Base-by-base conservation (phyloP, 1,140 invertebrate species). In the Pogonus chalceus region DNA sequence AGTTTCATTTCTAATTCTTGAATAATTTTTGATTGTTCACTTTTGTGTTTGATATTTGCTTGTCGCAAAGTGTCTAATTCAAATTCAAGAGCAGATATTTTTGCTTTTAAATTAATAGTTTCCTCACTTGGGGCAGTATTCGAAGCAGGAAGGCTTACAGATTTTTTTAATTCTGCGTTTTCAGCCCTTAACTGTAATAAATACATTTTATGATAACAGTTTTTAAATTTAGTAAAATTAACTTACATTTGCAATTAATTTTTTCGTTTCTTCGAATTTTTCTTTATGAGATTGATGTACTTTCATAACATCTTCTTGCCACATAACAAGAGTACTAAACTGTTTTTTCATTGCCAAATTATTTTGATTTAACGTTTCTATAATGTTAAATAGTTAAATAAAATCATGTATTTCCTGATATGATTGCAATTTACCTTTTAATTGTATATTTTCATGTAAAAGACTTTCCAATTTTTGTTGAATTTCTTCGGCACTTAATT, bases 331-430 rank as follows among this genome's bases (percentile, higher is more conserved):
- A 2, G 63, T 68, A 35, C 62, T 68, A 35, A 76, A 72, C 50
- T 76, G 73, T 31, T 73, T 59, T 50, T 75, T 73, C 66, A 77
- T 72, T 0, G 71, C 65, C 21, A 66, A 48, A 57, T 75, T 77
- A 50, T 76, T 77, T 43, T 71, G 65, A 4, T 65, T 61, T 23
- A 77, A 58, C 1, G 74, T 74, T 59, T 76, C 72, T 49, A 16
- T 4, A 49, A 49, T 22, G 21, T 4, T 49, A 49, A 66, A 56
- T 14, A 54, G 50, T 35, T 26, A 49, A n/a, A 47, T 46, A 37
- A n/a, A 14, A 53, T 20, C 10, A 31, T 18, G n/a, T 23, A 47
- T 35, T 7, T 20, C n/a, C 12, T 23, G 14, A 54, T 52, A 62
- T n/a, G n/a, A 60, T 58, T 2, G 14, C 1, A 49, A 24, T 14